These are phyloP conservation scores for Gallinago solitaria DNA, from an alignment of 2,797 vertebrate genomes.

Conservation along the genomic window DNA sequence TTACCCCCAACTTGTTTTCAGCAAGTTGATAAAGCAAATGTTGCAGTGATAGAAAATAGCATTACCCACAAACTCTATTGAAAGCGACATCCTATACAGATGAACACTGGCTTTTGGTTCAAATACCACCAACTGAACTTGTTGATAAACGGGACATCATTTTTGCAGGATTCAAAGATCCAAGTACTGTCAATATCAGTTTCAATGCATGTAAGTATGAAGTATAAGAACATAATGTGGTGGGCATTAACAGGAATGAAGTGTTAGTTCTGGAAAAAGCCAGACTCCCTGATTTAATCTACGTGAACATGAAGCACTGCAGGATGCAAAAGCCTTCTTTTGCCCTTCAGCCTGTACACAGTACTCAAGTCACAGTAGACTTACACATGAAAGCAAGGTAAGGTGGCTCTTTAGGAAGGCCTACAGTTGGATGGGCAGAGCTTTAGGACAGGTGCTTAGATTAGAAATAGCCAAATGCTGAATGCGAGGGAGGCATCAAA, in stretches of 20 bases:
- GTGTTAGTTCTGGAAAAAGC: not conserved
- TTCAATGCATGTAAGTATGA: not conserved
- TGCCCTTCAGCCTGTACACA: not conserved
- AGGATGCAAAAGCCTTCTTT: not conserved
- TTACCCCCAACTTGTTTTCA: not conserved
- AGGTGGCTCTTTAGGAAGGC: not conserved
- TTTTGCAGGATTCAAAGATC: not conserved
- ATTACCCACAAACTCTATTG: not conserved
- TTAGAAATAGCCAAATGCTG: not conserved
- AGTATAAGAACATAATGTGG: not conserved
- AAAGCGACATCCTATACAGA: not conserved
- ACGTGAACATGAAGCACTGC: fast-evolving
- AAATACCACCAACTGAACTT: not conserved
- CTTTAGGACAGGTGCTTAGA: fast-evolving
- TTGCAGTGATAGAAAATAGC: not conserved
- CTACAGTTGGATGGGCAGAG: not conserved
- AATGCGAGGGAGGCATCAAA: not conserved
- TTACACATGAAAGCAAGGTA: fast-evolving
- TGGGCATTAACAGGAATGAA: not conserved
- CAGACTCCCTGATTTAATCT: not conserved
- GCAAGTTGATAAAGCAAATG: not conserved
- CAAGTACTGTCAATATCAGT: not conserved
- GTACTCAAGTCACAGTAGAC: not conserved
- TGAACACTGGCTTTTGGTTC: not conserved
- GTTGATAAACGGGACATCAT: not conserved